Conservation (phyloP, 2,888 invertebrate genomes). For the Philopedon plagiatum region DNA sequence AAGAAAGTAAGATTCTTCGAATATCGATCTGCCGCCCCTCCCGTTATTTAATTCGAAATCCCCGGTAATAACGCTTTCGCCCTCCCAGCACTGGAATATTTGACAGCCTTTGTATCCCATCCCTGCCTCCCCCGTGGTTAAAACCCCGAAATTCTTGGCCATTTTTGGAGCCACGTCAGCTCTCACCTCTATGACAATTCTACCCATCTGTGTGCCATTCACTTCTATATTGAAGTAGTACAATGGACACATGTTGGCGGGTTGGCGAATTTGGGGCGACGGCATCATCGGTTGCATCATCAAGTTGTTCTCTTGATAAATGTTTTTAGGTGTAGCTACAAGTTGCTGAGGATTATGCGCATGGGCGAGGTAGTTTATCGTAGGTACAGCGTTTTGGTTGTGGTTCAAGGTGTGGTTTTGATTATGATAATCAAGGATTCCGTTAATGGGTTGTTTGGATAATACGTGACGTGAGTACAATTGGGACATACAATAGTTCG, state of each 20-base stretch:
- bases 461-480: conserved; percentile 78
- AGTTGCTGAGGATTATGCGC: conserved; percentile 60
- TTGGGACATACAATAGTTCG: conserved; percentile 84
- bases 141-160: conserved; percentile 83
- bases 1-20: conserved; percentile 84
- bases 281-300: conserved; percentile 68
- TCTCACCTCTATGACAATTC: conserved; percentile 83
- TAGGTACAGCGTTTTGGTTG: conserved; percentile 66
- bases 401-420: conserved; percentile 64
- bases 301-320: conserved; percentile 66
- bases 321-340: conserved; percentile 65
- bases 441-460: conserved; percentile 72
- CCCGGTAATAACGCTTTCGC: conserved; percentile 85
- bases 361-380: conserved; percentile 62
- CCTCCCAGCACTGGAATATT: conserved; percentile 87
- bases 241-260: conserved; percentile 77
- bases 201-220: conserved; percentile 78
- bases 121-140: conserved; percentile 81
- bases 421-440: conserved; percentile 67
- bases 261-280: conserved; percentile 72
- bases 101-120: conserved; percentile 85
- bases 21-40: conserved; percentile 83
- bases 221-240: conserved; percentile 85
- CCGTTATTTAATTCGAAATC: conserved; percentile 88
- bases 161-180: conserved; percentile 86